Conservation (phyloP, 2,888 invertebrate genomes). For the Oscheius myriophilus region DNA sequence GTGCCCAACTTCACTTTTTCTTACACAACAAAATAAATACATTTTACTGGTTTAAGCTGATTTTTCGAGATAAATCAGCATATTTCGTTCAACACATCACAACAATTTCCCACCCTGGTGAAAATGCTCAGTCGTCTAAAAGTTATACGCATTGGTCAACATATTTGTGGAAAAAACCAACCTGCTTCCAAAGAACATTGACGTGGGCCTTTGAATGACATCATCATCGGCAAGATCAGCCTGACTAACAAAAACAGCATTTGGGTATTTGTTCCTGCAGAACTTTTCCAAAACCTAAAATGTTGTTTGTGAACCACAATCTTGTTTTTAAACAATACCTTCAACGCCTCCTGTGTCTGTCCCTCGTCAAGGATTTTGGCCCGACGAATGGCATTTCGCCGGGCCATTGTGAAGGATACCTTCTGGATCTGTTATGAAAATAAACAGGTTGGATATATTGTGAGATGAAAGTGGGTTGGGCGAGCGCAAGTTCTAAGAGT, state of each 20-base stretch:
- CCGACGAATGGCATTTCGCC: slow-evolving; percentile 48
- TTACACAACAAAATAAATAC: too few species aligned
- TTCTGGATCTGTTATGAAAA: too few species aligned
- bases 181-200: slow-evolving; percentile 38
- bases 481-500: slow-evolving; percentile 10
- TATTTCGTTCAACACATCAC: too few species aligned
- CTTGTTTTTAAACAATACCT: slow-evolving; percentile 22
- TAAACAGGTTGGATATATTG: not conserved
- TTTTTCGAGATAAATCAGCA: too few species aligned
- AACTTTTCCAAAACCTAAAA: slow-evolving; percentile 46
- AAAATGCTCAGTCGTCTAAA: too few species aligned
- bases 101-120: too few species aligned
- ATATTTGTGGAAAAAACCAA: slow-evolving; percentile 4
- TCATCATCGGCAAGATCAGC: slow-evolving; percentile 26
- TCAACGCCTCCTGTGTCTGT: slow-evolving; percentile 52
- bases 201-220: slow-evolving; percentile 35
- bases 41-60: too few species aligned
- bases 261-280: slow-evolving; percentile 35
- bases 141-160: not conserved
- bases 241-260: slow-evolving; percentile 26
- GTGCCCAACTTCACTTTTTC: too few species aligned
- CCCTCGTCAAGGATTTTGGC: slow-evolving; percentile 47
- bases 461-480: slow-evolving; percentile 5
- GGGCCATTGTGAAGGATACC: slow-evolving; percentile 3
- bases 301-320: not conserved